Evolutionary conservation across 2,113 vertebrate genomes (phyloP).

Genomic region (Cavia porcellus): DNA sequence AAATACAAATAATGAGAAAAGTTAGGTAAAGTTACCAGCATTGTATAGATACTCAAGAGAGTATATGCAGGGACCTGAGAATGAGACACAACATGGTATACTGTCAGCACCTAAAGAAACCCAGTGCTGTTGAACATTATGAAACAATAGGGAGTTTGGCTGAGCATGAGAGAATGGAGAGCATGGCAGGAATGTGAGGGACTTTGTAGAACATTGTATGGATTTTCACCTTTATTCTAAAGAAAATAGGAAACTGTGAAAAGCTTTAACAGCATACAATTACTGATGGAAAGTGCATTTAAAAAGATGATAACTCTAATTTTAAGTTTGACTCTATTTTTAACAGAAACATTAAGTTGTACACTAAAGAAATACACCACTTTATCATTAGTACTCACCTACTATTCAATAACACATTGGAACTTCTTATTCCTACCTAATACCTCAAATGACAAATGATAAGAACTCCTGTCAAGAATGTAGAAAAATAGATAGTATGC

Average conservation of each 20-base stretch:
- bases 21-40: conserved; percentile 2
- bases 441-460: not conserved
- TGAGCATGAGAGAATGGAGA: not conserved
- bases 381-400: not conserved
- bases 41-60: not conserved
- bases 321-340: not conserved
- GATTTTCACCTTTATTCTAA: conserved; percentile 40
- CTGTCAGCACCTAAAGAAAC: not conserved
- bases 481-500: not conserved
- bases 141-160: not conserved
- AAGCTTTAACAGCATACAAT: conserved; percentile 4
- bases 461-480: not conserved
- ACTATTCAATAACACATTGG: not conserved
- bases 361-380: not conserved
- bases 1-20: conserved; percentile 41
- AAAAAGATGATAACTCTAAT: not conserved
- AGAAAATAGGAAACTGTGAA: not conserved
- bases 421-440: not conserved
- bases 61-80: not conserved
- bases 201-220: not conserved
- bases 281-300: not conserved
- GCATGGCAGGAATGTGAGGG: not conserved
- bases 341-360: not conserved
- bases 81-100: not conserved
- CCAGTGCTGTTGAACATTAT: not conserved